These are phyloP conservation scores for Odontomyia ornata DNA, from an alignment of 2,888 invertebrate genomes.

Conservation along the genomic window DNA sequence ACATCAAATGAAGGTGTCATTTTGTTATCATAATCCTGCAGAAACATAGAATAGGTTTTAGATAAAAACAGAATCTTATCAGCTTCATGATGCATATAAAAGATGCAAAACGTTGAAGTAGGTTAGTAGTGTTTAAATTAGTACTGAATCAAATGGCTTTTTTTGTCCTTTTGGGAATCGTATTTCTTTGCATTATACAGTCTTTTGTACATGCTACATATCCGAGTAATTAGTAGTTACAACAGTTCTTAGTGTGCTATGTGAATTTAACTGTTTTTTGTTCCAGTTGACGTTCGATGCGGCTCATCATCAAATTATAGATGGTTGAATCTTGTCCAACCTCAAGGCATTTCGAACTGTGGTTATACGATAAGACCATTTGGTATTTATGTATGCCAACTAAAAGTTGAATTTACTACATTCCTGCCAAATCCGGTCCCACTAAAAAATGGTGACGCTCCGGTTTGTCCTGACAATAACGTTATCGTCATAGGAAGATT, in stretches of 20 bases:
- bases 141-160: not conserved
- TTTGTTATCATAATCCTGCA: too few species aligned
- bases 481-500: not conserved
- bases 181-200: not conserved
- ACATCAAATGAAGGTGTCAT: too few species aligned
- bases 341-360: not conserved
- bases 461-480: not conserved
- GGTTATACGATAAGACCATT: not conserved
- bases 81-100: not conserved
- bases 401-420: conserved; percentile 5
- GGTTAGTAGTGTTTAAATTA: not conserved
- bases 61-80: too few species aligned
- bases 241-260: not conserved
- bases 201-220: not conserved
- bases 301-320: not conserved
- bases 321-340: conserved; percentile 25
- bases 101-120: not conserved
- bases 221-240: not conserved
- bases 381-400: not conserved
- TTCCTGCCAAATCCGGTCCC: not conserved
- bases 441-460: too few species aligned
- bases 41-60: too few species aligned
- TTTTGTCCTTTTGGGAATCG: not conserved
- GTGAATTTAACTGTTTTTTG: not conserved
- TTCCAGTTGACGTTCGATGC: conserved; percentile 20